Percentiles rank a stretch among this genome's conserved stretches.
phyloP scores from a whole-genome alignment of 2,888 invertebrate species.

The Melangyna quadrimaculata region DNA sequence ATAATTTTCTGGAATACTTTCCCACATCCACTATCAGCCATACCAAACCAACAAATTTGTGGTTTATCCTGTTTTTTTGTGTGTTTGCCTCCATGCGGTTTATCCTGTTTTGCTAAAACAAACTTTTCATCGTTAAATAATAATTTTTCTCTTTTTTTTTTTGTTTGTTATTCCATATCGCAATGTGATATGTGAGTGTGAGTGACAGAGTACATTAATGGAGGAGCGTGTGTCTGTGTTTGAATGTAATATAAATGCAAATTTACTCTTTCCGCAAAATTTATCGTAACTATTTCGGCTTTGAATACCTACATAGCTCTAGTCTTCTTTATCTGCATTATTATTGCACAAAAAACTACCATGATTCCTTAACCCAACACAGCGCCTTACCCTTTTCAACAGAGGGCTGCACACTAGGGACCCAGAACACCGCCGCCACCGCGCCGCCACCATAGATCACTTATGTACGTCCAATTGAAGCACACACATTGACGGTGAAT shows the following conservation, averaged over 20 bases:
- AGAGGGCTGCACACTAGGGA: no score
- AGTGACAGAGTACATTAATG: not conserved
- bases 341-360: conserved; percentile 37
- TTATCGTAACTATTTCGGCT: conserved; percentile 59
- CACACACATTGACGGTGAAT: conserved; percentile 45
- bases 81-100: not conserved
- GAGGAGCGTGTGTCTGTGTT: not conserved
- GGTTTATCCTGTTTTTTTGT: conserved; percentile 18
- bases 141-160: conserved; percentile 9
- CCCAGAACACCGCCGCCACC: no score
- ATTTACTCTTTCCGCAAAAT: conserved; percentile 63
- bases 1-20: conserved; percentile 45
- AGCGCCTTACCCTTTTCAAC: not conserved
- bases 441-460: conserved; percentile 1
- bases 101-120: conserved; percentile 28
- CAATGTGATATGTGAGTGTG: not conserved
- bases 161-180: not conserved
- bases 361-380: conserved; percentile 6
- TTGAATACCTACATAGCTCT: conserved; percentile 11
- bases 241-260: conserved; percentile 69
- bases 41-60: conserved; percentile 50
- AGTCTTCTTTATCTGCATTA: conserved; percentile 60
- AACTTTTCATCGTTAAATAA: conserved; percentile 59
- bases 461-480: conserved; percentile 42
- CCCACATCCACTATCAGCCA: no score